These are phyloP conservation scores for Ormyrus rosae DNA, from an alignment of 2,888 invertebrate genomes.

Conservation along the genomic window DNA sequence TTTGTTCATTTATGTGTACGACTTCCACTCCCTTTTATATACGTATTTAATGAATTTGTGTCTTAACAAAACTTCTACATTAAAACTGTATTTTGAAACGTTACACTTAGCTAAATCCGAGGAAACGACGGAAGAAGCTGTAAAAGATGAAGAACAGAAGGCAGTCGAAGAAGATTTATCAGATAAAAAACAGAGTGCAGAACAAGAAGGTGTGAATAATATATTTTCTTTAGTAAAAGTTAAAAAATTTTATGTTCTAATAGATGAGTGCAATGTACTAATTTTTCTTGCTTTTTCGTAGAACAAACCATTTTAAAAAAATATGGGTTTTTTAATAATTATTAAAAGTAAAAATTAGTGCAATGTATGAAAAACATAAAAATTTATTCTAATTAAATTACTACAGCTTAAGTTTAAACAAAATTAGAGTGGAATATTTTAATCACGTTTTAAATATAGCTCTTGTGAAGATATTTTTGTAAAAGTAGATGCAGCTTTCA, in stretches of 20 bases:
- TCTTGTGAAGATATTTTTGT: conserved; percentile 11
- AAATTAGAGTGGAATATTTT: not conserved
- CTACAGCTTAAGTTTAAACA: not conserved
- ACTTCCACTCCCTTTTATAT: not conserved
- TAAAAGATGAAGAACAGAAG: conserved; percentile 74
- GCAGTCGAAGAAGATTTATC: conserved; percentile 65
- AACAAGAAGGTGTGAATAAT: conserved; percentile 73
- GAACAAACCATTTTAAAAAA: too few species aligned
- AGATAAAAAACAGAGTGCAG: conserved; percentile 65
- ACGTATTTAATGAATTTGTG: not conserved
- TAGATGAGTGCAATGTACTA: conserved; percentile 11
- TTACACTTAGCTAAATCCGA: conserved; percentile 71
- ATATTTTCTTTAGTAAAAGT: not conserved
- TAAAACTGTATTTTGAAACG: conserved; percentile 20
- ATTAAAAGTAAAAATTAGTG: not conserved
- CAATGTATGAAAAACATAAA: not conserved
- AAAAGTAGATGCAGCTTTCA: not conserved
- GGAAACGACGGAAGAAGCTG: conserved; percentile 72
- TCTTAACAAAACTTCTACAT: not conserved
- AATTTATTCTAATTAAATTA: not conserved
- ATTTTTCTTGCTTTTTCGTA: not conserved
- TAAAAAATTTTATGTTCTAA: not conserved
- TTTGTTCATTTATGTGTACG: not conserved
- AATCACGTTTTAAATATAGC: not conserved
- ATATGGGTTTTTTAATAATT: not conserved